phyloP scores from a whole-genome alignment of 1,140 invertebrate species.

The Episyrphus balteatus region DNA sequence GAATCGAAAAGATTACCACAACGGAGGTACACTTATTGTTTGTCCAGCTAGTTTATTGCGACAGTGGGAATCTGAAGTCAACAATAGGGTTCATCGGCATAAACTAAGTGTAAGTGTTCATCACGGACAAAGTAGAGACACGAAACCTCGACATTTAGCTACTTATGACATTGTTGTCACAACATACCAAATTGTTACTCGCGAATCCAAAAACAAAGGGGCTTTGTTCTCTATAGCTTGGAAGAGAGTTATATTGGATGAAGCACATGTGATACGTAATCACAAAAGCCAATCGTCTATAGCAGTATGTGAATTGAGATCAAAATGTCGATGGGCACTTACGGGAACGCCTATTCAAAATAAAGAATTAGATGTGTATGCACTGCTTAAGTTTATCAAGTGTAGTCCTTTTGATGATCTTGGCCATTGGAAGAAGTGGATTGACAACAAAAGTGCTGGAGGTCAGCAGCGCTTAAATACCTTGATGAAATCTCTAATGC shows the following conservation, averaged over 20 bases:
- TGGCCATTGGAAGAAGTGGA: conserved; percentile 58
- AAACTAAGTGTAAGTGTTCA: conserved; percentile 56
- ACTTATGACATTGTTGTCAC: conserved; percentile 62
- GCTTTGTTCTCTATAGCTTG: conserved; percentile 44
- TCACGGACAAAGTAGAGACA: conserved; percentile 69
- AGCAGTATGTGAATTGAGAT: conserved; percentile 54
- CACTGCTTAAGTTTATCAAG: conserved; percentile 72
- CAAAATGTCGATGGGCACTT: conserved; percentile 65
- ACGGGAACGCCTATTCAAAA: conserved; percentile 96
- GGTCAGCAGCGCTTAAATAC: conserved; percentile 62
- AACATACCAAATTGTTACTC: conserved; percentile 56
- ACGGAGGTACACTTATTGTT: conserved; percentile 71
- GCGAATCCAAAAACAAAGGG: conserved; percentile 40
- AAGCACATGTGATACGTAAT: conserved; percentile 87
- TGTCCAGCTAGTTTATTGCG: conserved; percentile 73
- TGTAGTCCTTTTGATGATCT: conserved; percentile 82
- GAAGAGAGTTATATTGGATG: conserved; percentile 83
- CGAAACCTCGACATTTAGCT: conserved; percentile 48
- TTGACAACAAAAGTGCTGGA: conserved; percentile 51
- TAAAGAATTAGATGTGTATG: conserved; percentile 78
- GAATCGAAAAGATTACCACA: conserved; percentile 26
- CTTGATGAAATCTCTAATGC: conserved; percentile 67
- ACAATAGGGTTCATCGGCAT: conserved; percentile 47
- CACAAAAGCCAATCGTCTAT: conserved; percentile 62
- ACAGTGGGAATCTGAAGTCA: conserved; percentile 82